These are phyloP conservation scores for Leptestheria dahalacensis DNA, from an alignment of 1,140 invertebrate species.

Conservation along the genomic window DNA sequence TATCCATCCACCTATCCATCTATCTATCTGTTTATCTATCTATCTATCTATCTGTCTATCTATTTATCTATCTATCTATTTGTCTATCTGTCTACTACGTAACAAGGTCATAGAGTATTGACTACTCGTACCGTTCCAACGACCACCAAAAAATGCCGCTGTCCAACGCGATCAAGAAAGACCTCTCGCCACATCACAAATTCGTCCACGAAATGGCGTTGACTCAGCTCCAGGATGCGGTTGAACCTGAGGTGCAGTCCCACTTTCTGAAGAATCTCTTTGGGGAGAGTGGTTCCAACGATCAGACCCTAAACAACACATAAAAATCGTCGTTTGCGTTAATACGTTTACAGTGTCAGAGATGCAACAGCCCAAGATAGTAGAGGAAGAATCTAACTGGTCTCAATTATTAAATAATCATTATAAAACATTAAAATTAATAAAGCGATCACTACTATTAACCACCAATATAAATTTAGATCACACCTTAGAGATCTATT, in stretches of 20 bases:
- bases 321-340: not conserved
- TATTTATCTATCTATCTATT: too few species aligned
- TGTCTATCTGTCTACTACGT: too few species aligned
- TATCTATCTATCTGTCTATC: too few species aligned
- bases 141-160: not conserved
- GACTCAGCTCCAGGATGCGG: constrained; percentile 5
- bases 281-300: not conserved
- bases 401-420: not conserved
- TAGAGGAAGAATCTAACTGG: not conserved
- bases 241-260: not conserved
- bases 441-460: too few species aligned
- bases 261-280: not conserved
- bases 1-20: too few species aligned
- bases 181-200: constrained; percentile 2
- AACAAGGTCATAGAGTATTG: too few species aligned
- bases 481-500: too few species aligned
- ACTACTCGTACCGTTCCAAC: not conserved
- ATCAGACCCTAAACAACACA: not conserved
- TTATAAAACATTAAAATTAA: too few species aligned
- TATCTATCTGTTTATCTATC: too few species aligned
- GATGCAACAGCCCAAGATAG: not conserved
- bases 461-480: too few species aligned
- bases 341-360: not conserved
- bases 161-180: not conserved
- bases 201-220: not conserved